Conservation (phyloP, 2,113 vertebrate species). For the Tachysurus fulvidraco region DNA sequence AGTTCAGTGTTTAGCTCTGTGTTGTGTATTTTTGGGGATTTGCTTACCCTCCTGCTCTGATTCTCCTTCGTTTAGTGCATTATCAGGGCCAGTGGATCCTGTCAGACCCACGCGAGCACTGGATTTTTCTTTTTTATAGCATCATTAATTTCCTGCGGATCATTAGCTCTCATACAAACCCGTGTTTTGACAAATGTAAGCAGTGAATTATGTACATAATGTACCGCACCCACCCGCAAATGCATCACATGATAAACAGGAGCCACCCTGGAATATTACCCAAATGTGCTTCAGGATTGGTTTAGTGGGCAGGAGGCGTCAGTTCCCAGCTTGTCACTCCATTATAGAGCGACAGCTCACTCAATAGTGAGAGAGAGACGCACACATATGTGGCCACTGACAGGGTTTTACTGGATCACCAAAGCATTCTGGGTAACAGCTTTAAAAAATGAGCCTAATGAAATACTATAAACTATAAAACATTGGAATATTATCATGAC, state of each 20-base stretch:
- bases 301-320: slow-evolving; percentile 46
- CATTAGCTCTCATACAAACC: slow-evolving; percentile 92
- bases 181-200: slow-evolving; percentile 95
- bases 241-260: slow-evolving; percentile 90
- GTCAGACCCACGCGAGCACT: slow-evolving; percentile 78
- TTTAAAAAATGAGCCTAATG: slow-evolving; percentile 58
- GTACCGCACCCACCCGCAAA: slow-evolving; percentile 74
- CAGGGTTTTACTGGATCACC: slow-evolving; percentile 57
- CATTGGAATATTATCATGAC: slow-evolving; percentile 35
- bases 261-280: slow-evolving; percentile 73
- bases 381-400: slow-evolving; percentile 58
- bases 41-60: slow-evolving; percentile 75
- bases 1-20: slow-evolving; percentile 25
- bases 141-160: slow-evolving; percentile 96
- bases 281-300: slow-evolving; percentile 61
- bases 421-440: slow-evolving; percentile 56
- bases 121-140: slow-evolving; percentile 97
- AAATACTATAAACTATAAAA: slow-evolving; percentile 57
- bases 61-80: slow-evolving; percentile 87
- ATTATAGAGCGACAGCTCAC: slow-evolving; percentile 62
- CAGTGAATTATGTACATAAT: slow-evolving; percentile 91
- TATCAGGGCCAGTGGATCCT: slow-evolving; percentile 86
- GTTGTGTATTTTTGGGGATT: slow-evolving; percentile 31
- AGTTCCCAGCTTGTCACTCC: slow-evolving; percentile 62
- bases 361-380: slow-evolving; percentile 43